These are phyloP conservation scores for Stenopsyche tienmushanensis DNA, from an alignment of 1,140 invertebrate genomes.

Conservation along the genomic window DNA sequence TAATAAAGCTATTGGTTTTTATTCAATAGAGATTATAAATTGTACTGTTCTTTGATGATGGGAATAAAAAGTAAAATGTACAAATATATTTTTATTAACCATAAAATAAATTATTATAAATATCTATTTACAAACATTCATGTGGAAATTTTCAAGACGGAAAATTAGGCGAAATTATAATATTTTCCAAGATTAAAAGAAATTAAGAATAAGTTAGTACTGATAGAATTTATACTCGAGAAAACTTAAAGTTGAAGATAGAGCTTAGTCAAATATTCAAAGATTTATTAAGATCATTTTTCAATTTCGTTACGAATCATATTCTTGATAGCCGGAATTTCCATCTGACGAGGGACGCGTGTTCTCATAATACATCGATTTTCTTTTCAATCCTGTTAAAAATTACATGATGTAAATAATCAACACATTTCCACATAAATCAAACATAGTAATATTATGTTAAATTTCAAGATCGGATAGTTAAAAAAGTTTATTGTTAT, in stretches of 20 bases:
- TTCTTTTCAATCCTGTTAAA: constrained; percentile 35
- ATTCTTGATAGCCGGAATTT: constrained; percentile 33
- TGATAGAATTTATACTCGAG: too few relatives aligned
- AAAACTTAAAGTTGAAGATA: too few relatives aligned
- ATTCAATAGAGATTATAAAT: too few relatives aligned
- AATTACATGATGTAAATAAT: constrained; percentile 18
- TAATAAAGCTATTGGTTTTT: too few relatives aligned
- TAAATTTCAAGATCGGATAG: too few relatives aligned
- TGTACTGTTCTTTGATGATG: too few relatives aligned
- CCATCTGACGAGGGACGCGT: neutral
- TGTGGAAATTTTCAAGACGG: neutral
- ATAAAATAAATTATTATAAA: neutral
- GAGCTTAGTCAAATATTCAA: too few relatives aligned
- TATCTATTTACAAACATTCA: constrained; percentile 39
- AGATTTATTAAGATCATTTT: neutral
- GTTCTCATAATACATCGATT: constrained; percentile 34
- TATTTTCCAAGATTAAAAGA: too few relatives aligned
- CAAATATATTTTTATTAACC: neutral
- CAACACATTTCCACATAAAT: neutral
- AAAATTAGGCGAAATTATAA: neutral
- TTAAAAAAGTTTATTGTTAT: neutral
- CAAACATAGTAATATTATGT: too few relatives aligned
- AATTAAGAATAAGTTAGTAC: too few relatives aligned
- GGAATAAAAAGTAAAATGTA: too few relatives aligned
- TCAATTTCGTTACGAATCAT: constrained; percentile 18